phyloP scores from a whole-genome alignment of 2,113 vertebrate genomes.

The Tetraodon nigroviridis region DNA sequence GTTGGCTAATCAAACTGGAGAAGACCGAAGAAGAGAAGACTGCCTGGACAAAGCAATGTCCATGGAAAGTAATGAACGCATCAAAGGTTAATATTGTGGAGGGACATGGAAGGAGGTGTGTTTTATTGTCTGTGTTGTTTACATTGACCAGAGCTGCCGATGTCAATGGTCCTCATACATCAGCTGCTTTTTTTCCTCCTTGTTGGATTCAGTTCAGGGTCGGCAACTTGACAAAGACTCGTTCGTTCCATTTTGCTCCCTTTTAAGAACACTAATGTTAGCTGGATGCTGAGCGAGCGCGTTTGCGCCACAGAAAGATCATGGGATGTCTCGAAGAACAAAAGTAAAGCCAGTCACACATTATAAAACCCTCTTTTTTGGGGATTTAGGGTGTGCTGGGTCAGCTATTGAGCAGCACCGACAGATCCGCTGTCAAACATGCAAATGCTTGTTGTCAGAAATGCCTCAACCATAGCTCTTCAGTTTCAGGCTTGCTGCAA shows the following conservation, averaged over 20 bases:
- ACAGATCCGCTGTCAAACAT: constrained; percentile 21
- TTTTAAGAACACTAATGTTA: constrained; percentile 13
- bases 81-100: constrained; percentile 20
- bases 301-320: constrained; percentile 6
- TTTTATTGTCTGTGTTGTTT: constrained; percentile 41
- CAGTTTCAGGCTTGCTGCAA: constrained; percentile 14
- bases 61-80: constrained; percentile 28
- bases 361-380: constrained; percentile 6
- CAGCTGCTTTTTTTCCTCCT: constrained; percentile 11
- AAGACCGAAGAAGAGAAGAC: constrained; percentile 2
- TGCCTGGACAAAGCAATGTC: constrained; percentile 21
- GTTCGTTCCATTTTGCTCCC: constrained; percentile 23
- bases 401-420: not conserved
- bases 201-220: constrained; percentile 22
- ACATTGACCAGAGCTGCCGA: constrained; percentile 14
- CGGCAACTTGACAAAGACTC: constrained; percentile 1
- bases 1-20: constrained; percentile 13
- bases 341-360: constrained; percentile 4
- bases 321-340: constrained; percentile 8
- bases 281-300: constrained; percentile 7
- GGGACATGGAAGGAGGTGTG: constrained; percentile 18
- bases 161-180: constrained; percentile 2
- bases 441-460: constrained; percentile 14
- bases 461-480: constrained; percentile 24
- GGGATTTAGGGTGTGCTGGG: not conserved